phyloP scores from a whole-genome alignment of 2,797 vertebrate genomes.

The Vultur gryphus region DNA sequence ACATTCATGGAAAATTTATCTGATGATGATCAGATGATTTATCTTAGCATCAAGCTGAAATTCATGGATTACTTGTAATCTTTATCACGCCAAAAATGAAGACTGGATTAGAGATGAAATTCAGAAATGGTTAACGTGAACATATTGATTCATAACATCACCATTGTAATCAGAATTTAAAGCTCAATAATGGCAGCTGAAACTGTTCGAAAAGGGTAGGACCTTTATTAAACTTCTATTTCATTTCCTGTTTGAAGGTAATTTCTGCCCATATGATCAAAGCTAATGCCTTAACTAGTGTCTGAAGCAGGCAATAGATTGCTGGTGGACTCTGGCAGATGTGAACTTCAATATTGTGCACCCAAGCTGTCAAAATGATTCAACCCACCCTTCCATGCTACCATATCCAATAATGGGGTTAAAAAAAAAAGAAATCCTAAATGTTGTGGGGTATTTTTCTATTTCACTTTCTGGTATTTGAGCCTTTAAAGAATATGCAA shows the following conservation, averaged over 20 bases:
- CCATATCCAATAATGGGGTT: neutral
- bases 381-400: neutral
- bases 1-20: neutral
- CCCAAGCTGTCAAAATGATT: neutral
- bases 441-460: neutral
- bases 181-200: neutral
- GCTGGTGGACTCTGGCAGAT: neutral
- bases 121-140: neutral
- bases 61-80: neutral
- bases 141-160: neutral
- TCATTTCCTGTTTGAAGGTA: neutral
- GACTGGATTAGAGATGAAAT: neutral
- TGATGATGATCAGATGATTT: neutral
- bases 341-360: neutral
- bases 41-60: neutral
- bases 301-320: neutral
- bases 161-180: neutral
- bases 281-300: neutral
- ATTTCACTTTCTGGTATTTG: neutral
- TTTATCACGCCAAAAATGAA: neutral
- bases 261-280: neutral
- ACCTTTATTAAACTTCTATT: neutral
- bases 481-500: neutral
- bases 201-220: neutral
- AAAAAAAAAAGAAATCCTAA: neutral